phyloP scores from a whole-genome alignment of 2,888 invertebrate genomes.

The Caenorhabditis afra region DNA sequence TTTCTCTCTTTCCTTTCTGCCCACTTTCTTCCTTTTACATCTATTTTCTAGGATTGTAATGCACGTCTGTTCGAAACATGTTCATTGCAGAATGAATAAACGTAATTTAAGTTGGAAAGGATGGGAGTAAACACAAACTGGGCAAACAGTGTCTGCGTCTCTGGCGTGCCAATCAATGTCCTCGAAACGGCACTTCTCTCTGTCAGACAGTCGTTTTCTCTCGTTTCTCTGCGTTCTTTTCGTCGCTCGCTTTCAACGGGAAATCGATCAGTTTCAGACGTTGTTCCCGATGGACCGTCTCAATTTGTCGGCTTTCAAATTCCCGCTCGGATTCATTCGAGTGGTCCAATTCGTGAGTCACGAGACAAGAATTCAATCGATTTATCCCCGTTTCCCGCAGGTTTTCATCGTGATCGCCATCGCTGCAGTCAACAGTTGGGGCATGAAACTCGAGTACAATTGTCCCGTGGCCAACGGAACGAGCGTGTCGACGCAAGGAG shows the following conservation, averaged over 20 bases:
- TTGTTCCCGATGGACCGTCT: conserved; percentile 4
- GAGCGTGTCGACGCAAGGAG: conserved; percentile 3
- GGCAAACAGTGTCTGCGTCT: conserved; percentile 56
- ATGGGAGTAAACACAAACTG: conserved; percentile 33
- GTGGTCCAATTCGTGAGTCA: conserved; percentile 75
- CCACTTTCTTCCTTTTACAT: no score
- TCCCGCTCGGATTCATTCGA: conserved; percentile 79
- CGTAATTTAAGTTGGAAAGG: conserved; percentile 38
- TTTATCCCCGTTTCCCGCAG: no score
- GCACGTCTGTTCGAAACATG: conserved; percentile 54
- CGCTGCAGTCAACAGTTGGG: conserved; percentile 74
- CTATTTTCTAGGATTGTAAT: conserved; percentile 45
- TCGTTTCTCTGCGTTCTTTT: conserved; percentile 24
- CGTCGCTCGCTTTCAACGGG: conserved; percentile 3
- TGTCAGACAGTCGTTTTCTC: conserved; percentile 17
- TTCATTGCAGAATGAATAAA: conserved; percentile 56
- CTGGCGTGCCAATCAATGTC: conserved; percentile 37
- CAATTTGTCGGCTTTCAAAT: conserved; percentile 71
- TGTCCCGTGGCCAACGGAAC: conserved; percentile 53
- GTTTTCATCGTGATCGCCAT: conserved; percentile 77
- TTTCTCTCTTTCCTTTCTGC: background rate
- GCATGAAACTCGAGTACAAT: conserved; percentile 60
- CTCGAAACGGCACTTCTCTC: conserved; percentile 50
- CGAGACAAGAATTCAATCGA: background rate
- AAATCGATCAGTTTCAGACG: conserved; percentile 1